A percentile compares a stretch with the other conserved stretches of the same genome.
These are phyloP conservation scores for Sternotherus odoratus DNA, from an alignment of 2,797 vertebrate species.

Conservation along the genomic window DNA sequence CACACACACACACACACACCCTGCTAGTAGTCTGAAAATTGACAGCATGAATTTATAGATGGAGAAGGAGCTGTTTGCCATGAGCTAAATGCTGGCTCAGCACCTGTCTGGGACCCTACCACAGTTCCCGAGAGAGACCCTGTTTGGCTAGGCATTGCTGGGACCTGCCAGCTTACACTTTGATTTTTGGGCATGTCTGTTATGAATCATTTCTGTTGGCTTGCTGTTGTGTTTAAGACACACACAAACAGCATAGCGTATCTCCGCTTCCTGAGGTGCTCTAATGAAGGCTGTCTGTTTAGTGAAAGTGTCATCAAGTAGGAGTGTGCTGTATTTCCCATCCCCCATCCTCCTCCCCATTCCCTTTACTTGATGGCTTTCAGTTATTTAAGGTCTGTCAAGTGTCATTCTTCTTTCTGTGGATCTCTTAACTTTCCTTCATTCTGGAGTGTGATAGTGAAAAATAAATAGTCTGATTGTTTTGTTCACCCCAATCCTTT, in stretches of 20 bases:
- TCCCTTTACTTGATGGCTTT: background rate
- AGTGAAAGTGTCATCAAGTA: background rate
- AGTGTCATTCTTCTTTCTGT: fast-evolving
- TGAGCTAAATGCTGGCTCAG: fast-evolving
- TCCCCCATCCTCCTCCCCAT: background rate
- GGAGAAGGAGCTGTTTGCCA: background rate
- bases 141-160: fast-evolving
- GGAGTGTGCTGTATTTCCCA: background rate
- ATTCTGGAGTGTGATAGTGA: background rate
- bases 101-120: background rate
- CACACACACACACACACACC: background rate
- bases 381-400: background rate
- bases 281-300: background rate
- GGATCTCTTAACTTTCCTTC: background rate
- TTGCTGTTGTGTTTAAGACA: background rate
- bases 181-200: background rate
- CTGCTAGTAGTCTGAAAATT: background rate
- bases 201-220: background rate
- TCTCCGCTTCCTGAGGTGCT: background rate
- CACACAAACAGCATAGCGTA: background rate
- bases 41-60: background rate
- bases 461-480: background rate
- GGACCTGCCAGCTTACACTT: background rate
- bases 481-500: background rate
- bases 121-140: fast-evolving